Conservation (phyloP, 1,140 invertebrate genomes). For the Acyrthosiphon pisum region DNA sequence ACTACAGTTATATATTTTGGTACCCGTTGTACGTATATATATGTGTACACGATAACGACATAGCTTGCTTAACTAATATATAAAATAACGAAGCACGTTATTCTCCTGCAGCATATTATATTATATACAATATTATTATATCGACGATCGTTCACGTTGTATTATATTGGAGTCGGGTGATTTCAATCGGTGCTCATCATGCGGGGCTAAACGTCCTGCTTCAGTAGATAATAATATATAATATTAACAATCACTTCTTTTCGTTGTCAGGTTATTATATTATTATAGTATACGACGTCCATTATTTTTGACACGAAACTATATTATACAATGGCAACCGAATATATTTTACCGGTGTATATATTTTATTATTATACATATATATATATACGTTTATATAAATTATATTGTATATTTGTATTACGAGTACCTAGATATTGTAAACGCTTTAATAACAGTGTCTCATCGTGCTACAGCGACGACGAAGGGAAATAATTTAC, state of each 20-base stretch:
- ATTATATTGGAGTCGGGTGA: not conserved
- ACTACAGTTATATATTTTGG: not conserved
- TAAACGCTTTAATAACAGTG: not conserved
- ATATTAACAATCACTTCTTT: not conserved
- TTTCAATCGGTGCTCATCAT: not conserved
- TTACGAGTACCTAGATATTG: not conserved
- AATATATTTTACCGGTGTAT: not conserved
- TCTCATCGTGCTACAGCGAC: not conserved
- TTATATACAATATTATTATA: not conserved
- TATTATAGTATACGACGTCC: not conserved
- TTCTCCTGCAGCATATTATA: not conserved
- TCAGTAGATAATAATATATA: not conserved
- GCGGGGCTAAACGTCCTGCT: not conserved
- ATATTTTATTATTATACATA: not conserved
- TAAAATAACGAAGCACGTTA: not conserved
- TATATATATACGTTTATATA: not conserved
- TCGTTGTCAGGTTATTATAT: not conserved
- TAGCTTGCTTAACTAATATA: conserved; percentile 13
- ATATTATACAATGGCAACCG: not conserved
- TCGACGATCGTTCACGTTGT: not conserved
- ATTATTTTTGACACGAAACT: not conserved
- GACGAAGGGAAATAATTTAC: not conserved
- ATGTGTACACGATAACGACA: not conserved
- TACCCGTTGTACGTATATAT: not conserved
- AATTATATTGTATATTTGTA: not conserved